phyloP scores from a whole-genome alignment of 2,113 vertebrate species.

The Melanerpes aurifrons region DNA sequence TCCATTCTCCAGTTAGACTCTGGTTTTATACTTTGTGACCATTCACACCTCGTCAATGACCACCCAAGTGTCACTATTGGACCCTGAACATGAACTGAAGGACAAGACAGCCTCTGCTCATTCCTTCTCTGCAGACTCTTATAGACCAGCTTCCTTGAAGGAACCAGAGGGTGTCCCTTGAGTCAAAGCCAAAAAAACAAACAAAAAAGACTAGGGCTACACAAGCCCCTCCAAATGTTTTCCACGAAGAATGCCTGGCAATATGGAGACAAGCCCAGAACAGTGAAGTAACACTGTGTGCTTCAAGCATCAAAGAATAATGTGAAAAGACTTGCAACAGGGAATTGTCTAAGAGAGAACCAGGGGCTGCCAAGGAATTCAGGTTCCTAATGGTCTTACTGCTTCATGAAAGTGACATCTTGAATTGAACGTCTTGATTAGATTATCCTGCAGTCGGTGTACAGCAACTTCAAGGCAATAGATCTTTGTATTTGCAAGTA shows the following conservation, averaged over 20 bases:
- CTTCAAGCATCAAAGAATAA: neutral
- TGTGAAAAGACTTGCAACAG: neutral
- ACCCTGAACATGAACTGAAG: neutral
- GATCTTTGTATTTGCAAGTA: neutral
- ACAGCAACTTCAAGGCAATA: neutral
- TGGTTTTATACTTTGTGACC: neutral
- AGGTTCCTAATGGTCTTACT: neutral
- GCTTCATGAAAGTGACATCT: neutral
- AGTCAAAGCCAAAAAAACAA: neutral
- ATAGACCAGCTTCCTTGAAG: neutral
- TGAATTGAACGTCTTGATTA: neutral
- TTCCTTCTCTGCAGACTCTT: neutral
- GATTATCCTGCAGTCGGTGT: neutral
- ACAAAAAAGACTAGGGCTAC: neutral
- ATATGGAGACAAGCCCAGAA: neutral
- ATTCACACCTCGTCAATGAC: neutral
- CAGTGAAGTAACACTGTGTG: neutral
- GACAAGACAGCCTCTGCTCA: neutral
- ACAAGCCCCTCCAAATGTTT: constrained; percentile 1
- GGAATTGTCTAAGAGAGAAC: neutral
- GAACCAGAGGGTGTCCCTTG: neutral
- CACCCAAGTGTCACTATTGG: rapidly evolving
- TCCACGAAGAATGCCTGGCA: constrained; percentile 31
- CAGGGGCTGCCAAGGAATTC: neutral
- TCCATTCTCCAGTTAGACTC: neutral